phyloP scores from a whole-genome alignment of 2,888 invertebrate genomes.

The Apodemia mormo region DNA sequence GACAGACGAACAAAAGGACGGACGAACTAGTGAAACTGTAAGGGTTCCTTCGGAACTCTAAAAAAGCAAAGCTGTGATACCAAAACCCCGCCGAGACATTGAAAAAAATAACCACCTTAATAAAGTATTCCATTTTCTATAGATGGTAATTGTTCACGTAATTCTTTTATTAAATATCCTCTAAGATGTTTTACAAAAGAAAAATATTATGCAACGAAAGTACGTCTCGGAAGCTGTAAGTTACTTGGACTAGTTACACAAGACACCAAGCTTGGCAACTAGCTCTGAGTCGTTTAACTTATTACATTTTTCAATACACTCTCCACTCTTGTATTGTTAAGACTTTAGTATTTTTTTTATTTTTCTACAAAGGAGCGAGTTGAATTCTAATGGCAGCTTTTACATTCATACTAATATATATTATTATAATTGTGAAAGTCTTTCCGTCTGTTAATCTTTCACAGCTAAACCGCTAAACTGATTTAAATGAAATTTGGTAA shows the following conservation, averaged over 20 bases:
- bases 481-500: no score
- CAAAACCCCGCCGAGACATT: no score
- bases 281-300: background rate
- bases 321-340: background rate
- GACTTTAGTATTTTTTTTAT: conserved; percentile 1
- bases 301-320: conserved; percentile 11
- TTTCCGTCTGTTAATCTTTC: no score
- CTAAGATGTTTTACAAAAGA: background rate
- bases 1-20: no score
- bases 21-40: no score
- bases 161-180: background rate
- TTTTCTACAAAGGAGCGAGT: background rate
- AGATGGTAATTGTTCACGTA: background rate
- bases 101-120: no score
- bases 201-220: conserved; percentile 11
- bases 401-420: background rate
- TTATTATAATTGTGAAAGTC: no score
- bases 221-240: conserved; percentile 15
- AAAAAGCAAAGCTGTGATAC: no score
- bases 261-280: conserved; percentile 16
- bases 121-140: no score
- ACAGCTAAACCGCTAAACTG: no score
- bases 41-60: no score
- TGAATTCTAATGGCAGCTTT: background rate
- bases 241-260: conserved; percentile 10